Base-by-base conservation (phyloP, 1,140 invertebrate genomes). In the Berghia stephanieae region DNA sequence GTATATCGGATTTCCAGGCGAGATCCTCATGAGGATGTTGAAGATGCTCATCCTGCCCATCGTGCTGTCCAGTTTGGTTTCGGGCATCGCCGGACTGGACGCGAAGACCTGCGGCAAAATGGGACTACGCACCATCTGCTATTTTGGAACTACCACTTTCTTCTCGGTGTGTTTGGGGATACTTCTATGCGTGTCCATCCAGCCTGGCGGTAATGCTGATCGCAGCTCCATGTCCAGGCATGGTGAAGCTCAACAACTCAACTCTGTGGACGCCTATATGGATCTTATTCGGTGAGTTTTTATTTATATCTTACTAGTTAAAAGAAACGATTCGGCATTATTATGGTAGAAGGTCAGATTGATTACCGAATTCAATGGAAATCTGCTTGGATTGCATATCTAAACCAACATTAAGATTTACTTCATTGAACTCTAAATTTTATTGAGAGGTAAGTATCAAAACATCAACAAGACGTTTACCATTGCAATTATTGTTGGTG, bases 121-220 rank as follows among this genome's bases (percentile, higher is more conserved):
- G 83, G 88, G 88, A 21, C 79, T 87, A 0, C 71, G 96, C 70
- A 95, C 96, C 13, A 94, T 98, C 74, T 91, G 93, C 31, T 98
- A 97, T 89, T 99, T 98, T 88, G 93, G 96, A 85, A 92, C 93
- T 10, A 98, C 97, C 13, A 99, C 97, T 0, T 89, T 97, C 24
- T 52, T 86, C 46, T 83, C 84, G 3, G 87, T 88, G 13, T 81
- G 87, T 42, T 77, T 87, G 13, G 87, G 86, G 21, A 87, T 88
- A 36, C 84, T 88, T 21, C 82, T 89, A 78, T 83, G 82, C 13
- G 83, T 85, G 24, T 83, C 83, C 31, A 89, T 89, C 24, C 78
- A 84, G 57, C 88, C 88, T 0, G 88, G 88, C 4, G 91, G 87
- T 66, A 86, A 91, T 27, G 86, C 88, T 5, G 83, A 82, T 87